Evolutionary conservation across 2,797 vertebrate species (phyloP).

Genomic region (Amniataba percoides): DNA sequence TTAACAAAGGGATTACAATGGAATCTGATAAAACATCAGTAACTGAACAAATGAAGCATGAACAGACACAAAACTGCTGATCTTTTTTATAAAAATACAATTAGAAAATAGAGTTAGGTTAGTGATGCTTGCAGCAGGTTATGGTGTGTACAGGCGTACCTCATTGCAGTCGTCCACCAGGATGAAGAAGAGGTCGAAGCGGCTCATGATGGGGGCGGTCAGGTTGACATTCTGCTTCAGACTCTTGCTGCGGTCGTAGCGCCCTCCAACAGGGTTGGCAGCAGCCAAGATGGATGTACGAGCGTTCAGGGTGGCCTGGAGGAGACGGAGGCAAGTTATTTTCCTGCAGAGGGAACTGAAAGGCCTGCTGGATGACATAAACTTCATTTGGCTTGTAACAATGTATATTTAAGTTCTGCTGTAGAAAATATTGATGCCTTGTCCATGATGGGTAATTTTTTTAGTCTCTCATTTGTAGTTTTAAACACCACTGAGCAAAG

Average conservation of each 20-base stretch:
- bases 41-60: fast-evolving
- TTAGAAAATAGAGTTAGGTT: no score
- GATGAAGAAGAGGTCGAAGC: slow-evolving; percentile 99
- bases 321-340: slow-evolving; percentile 16
- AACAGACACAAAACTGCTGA: not conserved
- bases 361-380: no score
- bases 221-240: slow-evolving; percentile 98
- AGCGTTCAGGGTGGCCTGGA: slow-evolving; percentile 96
- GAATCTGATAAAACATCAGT: no score
- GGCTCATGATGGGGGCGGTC: slow-evolving; percentile 97
- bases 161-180: slow-evolving; percentile 98
- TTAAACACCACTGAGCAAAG: not conserved
- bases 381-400: not conserved
- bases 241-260: slow-evolving; percentile 97
- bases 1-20: fast-evolving
- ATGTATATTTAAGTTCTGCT: not conserved
- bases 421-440: not conserved
- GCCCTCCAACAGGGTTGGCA: slow-evolving; percentile 94
- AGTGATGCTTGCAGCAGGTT: no score
- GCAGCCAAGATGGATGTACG: slow-evolving; percentile 98
- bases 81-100: no score
- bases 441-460: not conserved
- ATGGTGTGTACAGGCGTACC: slow-evolving; percentile 74
- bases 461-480: not conserved
- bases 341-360: not conserved